Conservation (phyloP, 2,113 vertebrate genomes). For the Halichoerus grypus region DNA sequence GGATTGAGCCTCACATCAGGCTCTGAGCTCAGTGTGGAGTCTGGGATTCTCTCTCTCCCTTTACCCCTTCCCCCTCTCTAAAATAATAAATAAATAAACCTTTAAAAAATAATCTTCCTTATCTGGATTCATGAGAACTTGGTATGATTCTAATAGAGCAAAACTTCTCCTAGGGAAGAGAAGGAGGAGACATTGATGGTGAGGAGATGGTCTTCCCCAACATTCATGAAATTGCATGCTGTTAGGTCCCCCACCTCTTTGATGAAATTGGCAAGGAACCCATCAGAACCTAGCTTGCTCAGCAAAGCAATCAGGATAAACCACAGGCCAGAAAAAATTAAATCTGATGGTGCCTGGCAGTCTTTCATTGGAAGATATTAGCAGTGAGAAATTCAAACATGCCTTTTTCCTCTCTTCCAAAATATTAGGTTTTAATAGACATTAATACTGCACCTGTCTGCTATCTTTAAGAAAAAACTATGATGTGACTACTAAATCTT, state of each 20-base stretch:
- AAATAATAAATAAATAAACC: background rate
- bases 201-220: background rate
- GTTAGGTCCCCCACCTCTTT: background rate
- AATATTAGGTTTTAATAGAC: conserved; percentile 20
- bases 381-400: conserved; percentile 24
- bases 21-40: background rate
- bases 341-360: background rate
- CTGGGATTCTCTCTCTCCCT: background rate
- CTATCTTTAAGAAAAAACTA: conserved; percentile 59
- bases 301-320: background rate
- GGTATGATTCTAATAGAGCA: background rate
- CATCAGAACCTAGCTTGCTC: background rate
- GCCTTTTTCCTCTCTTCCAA: background rate
- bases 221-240: background rate
- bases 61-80: background rate
- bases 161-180: background rate
- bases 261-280: background rate
- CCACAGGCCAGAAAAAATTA: background rate
- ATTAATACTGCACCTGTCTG: conserved; percentile 65
- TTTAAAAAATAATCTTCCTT: background rate
- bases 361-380: background rate
- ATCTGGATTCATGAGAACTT: conserved; percentile 31
- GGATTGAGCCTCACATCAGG: background rate
- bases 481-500: conserved; percentile 65
- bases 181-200: background rate